These are phyloP conservation scores for Operophtera brumata DNA, from an alignment of 2,888 invertebrate species.

Conservation along the genomic window DNA sequence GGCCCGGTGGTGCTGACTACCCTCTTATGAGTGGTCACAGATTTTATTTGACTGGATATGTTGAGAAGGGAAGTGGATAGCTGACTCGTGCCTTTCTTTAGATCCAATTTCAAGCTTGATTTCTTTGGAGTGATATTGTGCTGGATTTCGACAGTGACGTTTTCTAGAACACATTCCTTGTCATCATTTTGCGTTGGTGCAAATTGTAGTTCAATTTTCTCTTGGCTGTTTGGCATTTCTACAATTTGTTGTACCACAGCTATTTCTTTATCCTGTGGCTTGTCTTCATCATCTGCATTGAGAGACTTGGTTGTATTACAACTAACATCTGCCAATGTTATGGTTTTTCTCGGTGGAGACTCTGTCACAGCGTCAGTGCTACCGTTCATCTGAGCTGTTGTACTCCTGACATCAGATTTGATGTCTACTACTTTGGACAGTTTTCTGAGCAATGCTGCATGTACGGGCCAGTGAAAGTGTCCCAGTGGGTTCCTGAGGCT, in stretches of 20 bases:
- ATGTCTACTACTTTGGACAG: constrained; percentile 73
- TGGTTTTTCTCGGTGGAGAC: constrained; percentile 48
- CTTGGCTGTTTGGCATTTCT: constrained; percentile 28
- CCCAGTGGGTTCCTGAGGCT: constrained; percentile 51
- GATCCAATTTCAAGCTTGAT: constrained; percentile 70
- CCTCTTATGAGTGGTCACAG: constrained; percentile 73
- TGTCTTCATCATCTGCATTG: constrained; percentile 56
- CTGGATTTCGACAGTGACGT: constrained; percentile 76
- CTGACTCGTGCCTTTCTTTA: constrained; percentile 72
- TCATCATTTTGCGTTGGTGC: constrained; percentile 42
- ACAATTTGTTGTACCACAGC: constrained; percentile 30
- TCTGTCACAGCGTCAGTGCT: constrained; percentile 56
- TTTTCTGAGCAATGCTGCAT: constrained; percentile 68
- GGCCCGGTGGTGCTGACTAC: constrained; percentile 72
- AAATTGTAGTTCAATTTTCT: constrained; percentile 26
- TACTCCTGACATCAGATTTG: constrained; percentile 59
- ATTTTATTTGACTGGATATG: constrained; percentile 77
- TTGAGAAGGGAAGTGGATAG: constrained; percentile 68
- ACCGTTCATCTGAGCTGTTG: constrained; percentile 65
- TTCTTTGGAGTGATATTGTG: constrained; percentile 76
- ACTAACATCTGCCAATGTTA: constrained; percentile 69
- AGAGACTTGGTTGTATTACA: constrained; percentile 69
- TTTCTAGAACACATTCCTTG: constrained; percentile 64
- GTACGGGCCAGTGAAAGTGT: constrained; percentile 67
- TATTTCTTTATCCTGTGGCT: constrained; percentile 38